A percentile compares a stretch with the other conserved stretches of the same genome.
Evolutionary conservation across 2,113 vertebrate genomes (phyloP).

Genomic region (Pedionomus torquatus): DNA sequence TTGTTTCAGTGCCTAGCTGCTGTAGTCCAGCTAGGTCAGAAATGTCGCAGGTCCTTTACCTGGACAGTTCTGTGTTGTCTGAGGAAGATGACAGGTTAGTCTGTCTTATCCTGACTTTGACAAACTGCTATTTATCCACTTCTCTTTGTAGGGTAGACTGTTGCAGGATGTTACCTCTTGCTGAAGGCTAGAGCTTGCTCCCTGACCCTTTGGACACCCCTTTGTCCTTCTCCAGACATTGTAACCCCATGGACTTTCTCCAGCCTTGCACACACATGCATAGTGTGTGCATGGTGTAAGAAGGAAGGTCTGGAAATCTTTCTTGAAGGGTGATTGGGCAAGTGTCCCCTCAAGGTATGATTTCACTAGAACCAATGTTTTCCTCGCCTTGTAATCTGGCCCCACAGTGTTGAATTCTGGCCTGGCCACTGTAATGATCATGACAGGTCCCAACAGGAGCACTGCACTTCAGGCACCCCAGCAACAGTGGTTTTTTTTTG

Average conservation of each 20-base stretch:
- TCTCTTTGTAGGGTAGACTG: neutral
- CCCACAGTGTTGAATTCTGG: neutral
- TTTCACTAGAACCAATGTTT: neutral
- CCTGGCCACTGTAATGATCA: neutral
- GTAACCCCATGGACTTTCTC: neutral
- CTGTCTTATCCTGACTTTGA: neutral
- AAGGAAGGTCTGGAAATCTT: neutral
- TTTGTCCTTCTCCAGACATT: neutral
- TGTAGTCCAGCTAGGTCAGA: neutral
- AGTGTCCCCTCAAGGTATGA: neutral
- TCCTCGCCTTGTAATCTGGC: neutral
- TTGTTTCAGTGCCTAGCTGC: neutral
- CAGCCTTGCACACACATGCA: neutral
- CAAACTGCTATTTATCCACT: neutral
- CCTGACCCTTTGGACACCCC: neutral
- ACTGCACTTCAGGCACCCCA: neutral
- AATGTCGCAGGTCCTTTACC: neutral
- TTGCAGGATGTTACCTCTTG: neutral
- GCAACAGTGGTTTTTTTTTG: neutral
- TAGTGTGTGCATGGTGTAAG: neutral
- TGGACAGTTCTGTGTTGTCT: neutral
- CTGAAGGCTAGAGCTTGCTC: neutral
- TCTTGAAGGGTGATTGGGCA: neutral
- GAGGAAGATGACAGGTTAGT: neutral
- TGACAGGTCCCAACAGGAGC: neutral